Percentiles rank a stretch among this genome's conserved stretches.
Conservation (phyloP, 2,888 invertebrate species). For the Palloptera scutellata region DNA sequence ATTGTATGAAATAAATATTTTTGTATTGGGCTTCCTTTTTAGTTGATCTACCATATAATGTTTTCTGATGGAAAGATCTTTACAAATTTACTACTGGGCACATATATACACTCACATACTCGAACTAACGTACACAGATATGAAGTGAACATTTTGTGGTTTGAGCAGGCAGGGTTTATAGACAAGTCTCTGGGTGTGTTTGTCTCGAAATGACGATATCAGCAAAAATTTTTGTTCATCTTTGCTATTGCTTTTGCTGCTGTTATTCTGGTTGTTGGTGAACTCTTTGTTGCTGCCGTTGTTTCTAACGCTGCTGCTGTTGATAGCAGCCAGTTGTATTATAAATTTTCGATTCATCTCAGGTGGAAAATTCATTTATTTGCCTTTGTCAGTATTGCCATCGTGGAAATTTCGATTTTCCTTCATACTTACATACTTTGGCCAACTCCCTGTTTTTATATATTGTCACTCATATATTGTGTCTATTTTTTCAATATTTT, state of each 20-base stretch:
- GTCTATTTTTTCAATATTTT: too few species aligned
- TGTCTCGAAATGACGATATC: not conserved
- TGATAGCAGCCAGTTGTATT: constrained; percentile 17
- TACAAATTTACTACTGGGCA: too few species aligned
- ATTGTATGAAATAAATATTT: too few species aligned
- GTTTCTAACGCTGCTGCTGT: constrained; percentile 8
- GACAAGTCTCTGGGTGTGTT: not conserved
- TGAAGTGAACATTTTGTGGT: too few species aligned
- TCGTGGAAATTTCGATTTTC: not conserved
- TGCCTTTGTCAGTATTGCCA: constrained; percentile 13
- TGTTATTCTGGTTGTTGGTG: not conserved
- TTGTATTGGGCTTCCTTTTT: too few species aligned
- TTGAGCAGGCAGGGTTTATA: too few species aligned
- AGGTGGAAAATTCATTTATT: constrained; percentile 38
- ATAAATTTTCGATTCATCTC: constrained; percentile 35
- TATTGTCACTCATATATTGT: not conserved
- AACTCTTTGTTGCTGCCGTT: not conserved
- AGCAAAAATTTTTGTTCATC: not conserved
- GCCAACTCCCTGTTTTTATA: not conserved
- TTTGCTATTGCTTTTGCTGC: not conserved
- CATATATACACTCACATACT: too few species aligned
- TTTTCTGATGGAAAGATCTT: too few species aligned
- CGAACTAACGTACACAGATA: too few species aligned
- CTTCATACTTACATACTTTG: not conserved
- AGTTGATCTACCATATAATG: too few species aligned